Conservation (phyloP, 1,140 invertebrate genomes). For the Drosophila novamexicana region DNA sequence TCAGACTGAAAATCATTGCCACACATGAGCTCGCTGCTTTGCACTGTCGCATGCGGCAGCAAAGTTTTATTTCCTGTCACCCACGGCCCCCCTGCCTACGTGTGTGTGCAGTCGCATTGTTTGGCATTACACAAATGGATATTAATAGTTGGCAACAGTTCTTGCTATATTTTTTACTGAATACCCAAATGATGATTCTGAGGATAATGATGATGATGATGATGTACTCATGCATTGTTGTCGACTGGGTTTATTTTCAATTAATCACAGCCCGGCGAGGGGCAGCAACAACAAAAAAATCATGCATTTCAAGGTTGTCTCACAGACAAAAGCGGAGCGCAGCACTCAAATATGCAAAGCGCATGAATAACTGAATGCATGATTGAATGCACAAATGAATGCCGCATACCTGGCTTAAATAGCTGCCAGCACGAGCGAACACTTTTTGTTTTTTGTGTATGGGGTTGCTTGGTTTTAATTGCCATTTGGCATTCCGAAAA, state of each 20-base stretch:
- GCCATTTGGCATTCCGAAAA: constrained; percentile 37
- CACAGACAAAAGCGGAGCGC: constrained; percentile 29
- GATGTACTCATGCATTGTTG: constrained; percentile 54
- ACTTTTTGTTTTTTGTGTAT: neutral
- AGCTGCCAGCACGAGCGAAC: constrained; percentile 11
- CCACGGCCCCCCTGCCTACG: no score
- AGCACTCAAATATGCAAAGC: constrained; percentile 56
- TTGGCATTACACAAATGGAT: constrained; percentile 72
- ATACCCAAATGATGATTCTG: constrained; percentile 35
- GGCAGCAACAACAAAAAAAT: neutral
- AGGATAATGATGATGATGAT: constrained; percentile 29
- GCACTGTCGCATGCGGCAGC: constrained; percentile 46
- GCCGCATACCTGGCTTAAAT: constrained; percentile 54
- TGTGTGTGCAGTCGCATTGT: constrained; percentile 64
- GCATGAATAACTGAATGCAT: constrained; percentile 57
- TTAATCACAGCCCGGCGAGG: constrained; percentile 63
- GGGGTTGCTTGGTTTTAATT: constrained; percentile 31
- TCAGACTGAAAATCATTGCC: constrained; percentile 58
- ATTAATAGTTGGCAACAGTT: constrained; percentile 65
- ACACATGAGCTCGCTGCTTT: constrained; percentile 21
- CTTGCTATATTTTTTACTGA: constrained; percentile 13
- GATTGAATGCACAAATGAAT: constrained; percentile 61
- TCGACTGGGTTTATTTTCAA: constrained; percentile 71
- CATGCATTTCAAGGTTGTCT: constrained; percentile 55
- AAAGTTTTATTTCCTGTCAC: constrained; percentile 60